Conservation (phyloP, 2,797 vertebrate species). For the Mormyrops boulengeri region DNA sequence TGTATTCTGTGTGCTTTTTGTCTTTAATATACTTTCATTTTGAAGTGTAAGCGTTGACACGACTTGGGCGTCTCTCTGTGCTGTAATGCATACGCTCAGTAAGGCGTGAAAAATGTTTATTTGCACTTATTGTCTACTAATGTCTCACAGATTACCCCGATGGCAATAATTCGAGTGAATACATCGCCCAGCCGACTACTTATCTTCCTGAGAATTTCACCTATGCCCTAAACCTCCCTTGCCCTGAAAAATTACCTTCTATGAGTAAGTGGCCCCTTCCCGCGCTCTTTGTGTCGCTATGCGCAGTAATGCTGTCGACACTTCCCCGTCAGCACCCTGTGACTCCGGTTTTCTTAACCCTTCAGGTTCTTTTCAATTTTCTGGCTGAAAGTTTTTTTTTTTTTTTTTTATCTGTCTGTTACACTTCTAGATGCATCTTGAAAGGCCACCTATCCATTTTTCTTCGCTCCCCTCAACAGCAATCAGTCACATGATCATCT, state of each 20-base stretch:
- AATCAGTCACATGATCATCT: background rate
- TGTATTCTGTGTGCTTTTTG: background rate
- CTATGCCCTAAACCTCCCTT: conserved; percentile 80
- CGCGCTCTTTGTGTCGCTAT: background rate
- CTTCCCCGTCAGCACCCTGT: background rate
- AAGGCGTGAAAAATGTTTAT: background rate
- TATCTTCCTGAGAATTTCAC: conserved; percentile 97
- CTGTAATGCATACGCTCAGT: background rate
- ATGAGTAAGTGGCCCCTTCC: conserved; percentile 77
- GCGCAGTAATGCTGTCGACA: background rate
- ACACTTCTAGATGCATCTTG: background rate
- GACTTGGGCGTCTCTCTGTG: background rate
- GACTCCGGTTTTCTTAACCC: background rate
- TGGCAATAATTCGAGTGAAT: conserved; percentile 88
- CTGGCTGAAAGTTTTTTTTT: background rate
- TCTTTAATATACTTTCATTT: background rate
- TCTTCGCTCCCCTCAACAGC: background rate
- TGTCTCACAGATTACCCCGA: conserved; percentile 80
- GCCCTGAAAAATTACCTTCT: conserved; percentile 91
- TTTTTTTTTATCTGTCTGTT: background rate
- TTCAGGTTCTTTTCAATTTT: background rate
- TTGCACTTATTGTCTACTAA: background rate
- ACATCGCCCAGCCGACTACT: conserved; percentile 77
- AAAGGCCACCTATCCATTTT: background rate
- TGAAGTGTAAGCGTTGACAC: background rate